A percentile compares a stretch with the other conserved stretches of the same genome.
phyloP scores from a whole-genome alignment of 2,888 invertebrate genomes.

The Cheilosia pagana region DNA sequence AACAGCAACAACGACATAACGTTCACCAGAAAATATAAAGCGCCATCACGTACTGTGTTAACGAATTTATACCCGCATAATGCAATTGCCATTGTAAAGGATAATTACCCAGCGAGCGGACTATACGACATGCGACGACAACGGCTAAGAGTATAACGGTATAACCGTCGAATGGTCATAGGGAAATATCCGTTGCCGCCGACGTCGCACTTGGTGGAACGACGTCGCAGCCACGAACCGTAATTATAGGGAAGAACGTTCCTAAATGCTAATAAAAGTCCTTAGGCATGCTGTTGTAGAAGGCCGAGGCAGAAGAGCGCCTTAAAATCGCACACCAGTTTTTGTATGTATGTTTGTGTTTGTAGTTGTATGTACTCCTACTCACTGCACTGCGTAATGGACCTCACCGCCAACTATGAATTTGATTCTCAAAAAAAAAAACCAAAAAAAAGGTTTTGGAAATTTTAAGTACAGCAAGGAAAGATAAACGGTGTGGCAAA shows the following conservation, averaged over 20 bases:
- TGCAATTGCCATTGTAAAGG: conserved; percentile 55
- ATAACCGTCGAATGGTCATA: conserved; percentile 16
- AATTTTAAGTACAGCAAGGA: no score
- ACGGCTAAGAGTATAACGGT: conserved; percentile 10
- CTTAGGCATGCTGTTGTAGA: conserved; percentile 7
- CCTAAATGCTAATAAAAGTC: conserved; percentile 46
- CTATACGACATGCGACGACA: conserved; percentile 4
- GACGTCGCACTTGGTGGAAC: conserved; percentile 11
- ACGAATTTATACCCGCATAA: conserved; percentile 53
- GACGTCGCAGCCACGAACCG: conserved; percentile 50
- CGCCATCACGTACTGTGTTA: background rate
- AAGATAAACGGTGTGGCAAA: no score
- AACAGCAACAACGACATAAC: background rate
- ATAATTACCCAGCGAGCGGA: conserved; percentile 43
- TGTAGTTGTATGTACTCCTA: background rate
- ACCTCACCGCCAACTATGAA: no score
- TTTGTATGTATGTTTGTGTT: background rate
- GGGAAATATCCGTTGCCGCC: background rate
- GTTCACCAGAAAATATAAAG: background rate
- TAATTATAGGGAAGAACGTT: conserved; percentile 39
- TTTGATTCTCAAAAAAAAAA: no score
- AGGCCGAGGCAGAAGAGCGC: no score
- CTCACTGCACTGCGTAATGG: no score
- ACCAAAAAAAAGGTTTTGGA: no score
- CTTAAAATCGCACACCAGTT: background rate